Evolutionary conservation across 2,888 invertebrate species (phyloP), one percentile per base, ranked within the genome.

Genomic region (Ctena decussata): DNA sequence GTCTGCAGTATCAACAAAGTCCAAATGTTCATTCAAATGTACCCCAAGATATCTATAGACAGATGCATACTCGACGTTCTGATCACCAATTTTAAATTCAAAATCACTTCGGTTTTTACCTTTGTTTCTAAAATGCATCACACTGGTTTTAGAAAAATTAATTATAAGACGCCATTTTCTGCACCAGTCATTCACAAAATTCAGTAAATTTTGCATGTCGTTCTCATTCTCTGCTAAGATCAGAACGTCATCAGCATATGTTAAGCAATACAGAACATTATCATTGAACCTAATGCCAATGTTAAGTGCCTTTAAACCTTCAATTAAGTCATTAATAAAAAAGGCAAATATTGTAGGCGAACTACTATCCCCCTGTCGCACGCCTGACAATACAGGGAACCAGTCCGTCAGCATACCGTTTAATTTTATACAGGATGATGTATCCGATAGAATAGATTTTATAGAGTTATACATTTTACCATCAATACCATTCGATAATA

Each of bases 181-280:
- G 46, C 80, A 81, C 81, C 84, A 84, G 3, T 81, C 53, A 41
- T 77, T 69, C 21, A 84, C 5, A 18, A 2, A 53, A 71, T 81
- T 49, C 0, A 84, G 60, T 78, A 81, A 81, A 21, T n/a, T 27
- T 46, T 84, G 84, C n/a, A 84, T 41, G 0, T 77, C 39, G 21
- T 74, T n/a, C 57, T 80, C 84, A 18, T 69, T 32, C 15, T 73
- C 27, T 12, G 77, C 41, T 6, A 80, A 41, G 0, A 80, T 27
- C 18, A 81, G 77, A 44, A 84, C 81, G 41, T 77, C 80, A 37
- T 84, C 77, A 24, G 84, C 84, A 70, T 81, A 81, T 18, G 81
- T 24, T n/a, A 84, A 49, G 0, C 80, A 65, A 2, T 75, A 81
- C 6, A 87, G 8, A 24, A 21, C 74, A 1, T 5, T 46, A 3